phyloP scores from a whole-genome alignment of 2,888 invertebrate genomes.

The Anticlea derivata region DNA sequence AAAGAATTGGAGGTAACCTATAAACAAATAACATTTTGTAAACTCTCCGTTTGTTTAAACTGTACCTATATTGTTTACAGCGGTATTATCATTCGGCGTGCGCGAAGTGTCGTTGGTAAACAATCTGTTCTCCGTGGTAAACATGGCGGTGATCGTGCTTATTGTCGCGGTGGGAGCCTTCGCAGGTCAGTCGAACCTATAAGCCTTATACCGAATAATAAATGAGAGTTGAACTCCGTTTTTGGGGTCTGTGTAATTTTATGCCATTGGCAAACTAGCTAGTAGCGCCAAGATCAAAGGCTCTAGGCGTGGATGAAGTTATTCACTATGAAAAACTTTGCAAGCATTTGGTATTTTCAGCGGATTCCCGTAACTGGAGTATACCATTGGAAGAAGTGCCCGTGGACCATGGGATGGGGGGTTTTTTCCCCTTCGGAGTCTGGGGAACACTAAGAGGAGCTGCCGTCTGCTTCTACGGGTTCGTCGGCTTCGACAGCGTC shows the following conservation, averaged over 20 bases:
- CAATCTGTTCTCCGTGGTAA: constrained; percentile 89
- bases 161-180: constrained; percentile 89
- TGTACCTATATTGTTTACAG: constrained; percentile 64
- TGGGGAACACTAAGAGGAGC: constrained; percentile 91
- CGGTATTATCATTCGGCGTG: constrained; percentile 89
- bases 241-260: too few species aligned
- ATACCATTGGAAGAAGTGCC: constrained; percentile 66
- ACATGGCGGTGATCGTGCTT: constrained; percentile 88
- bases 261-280: too few species aligned
- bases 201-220: too few species aligned
- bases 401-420: constrained; percentile 87
- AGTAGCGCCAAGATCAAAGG: too few species aligned
- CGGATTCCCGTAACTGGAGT: constrained; percentile 81
- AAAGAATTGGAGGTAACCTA: too few species aligned
- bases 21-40: neutral
- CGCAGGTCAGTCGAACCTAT: constrained; percentile 75
- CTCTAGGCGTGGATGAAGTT: too few species aligned
- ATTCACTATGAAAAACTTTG: too few species aligned
- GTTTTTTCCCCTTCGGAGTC: constrained; percentile 95
- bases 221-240: too few species aligned
- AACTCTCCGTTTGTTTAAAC: neutral
- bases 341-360: too few species aligned
- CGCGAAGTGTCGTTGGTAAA: constrained; percentile 91
- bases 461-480: constrained; percentile 94
- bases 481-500: constrained; percentile 96